Evolutionary conservation across 2,797 vertebrate species (phyloP).

Genomic region (Rhinoraja longicauda): DNA sequence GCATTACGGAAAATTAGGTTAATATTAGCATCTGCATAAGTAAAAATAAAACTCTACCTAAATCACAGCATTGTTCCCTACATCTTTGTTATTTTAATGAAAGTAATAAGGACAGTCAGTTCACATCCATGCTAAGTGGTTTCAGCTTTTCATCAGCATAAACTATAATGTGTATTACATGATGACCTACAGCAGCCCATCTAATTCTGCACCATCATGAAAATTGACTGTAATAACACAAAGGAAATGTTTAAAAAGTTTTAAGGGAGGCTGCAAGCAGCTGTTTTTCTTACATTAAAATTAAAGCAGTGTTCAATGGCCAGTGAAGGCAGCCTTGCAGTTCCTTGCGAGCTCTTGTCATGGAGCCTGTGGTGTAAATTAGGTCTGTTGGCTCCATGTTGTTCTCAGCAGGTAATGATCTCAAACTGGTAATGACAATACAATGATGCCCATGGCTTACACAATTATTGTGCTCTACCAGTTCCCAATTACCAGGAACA

Average conservation of each 20-base stretch:
- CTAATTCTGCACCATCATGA: neutral
- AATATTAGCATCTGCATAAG: neutral
- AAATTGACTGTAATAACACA: neutral
- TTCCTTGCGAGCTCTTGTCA: neutral
- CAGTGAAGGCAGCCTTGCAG: neutral
- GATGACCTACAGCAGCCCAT: neutral
- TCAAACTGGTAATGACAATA: slow-evolving; percentile 22
- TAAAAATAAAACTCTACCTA: neutral
- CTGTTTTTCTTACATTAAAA: neutral
- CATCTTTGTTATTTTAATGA: neutral
- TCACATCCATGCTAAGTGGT: neutral
- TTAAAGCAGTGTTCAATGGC: neutral
- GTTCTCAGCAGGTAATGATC: slow-evolving; percentile 29
- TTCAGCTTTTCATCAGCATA: neutral
- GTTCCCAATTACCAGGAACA: slow-evolving; percentile 33
- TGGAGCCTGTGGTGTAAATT: slow-evolving; percentile 23
- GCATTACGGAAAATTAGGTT: neutral
- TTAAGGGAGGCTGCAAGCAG: neutral
- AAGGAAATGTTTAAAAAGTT: neutral
- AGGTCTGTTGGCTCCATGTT: slow-evolving; percentile 23
- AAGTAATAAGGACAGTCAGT: neutral
- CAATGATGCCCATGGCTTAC: slow-evolving; percentile 19
- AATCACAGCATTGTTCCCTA: no score
- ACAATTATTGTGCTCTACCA: slow-evolving; percentile 31
- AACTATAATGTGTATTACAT: neutral